Base-by-base conservation (phyloP, 2,797 vertebrate species). In the Heliangelus exortis region DNA sequence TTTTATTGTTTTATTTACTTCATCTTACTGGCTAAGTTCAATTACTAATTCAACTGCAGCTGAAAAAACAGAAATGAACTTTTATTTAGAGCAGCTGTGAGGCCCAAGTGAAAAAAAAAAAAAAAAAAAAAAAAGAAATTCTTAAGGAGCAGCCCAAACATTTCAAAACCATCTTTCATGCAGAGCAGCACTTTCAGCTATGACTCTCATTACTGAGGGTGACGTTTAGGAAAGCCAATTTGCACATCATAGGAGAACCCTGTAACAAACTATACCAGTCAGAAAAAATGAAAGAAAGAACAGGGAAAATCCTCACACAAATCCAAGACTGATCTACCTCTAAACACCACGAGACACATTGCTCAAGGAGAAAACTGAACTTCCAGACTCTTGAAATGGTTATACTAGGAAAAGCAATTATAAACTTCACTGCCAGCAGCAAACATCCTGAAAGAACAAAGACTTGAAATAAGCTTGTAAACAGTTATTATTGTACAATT, bases 181-280 rank as follows among this genome's bases (percentile, higher is more conserved):
- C 0, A 15, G 17, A 26, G 22, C 47, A 80, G 50, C 0, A 0
- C 41, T 74, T 45, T 31, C 65, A 74, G 63, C 39, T 34, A 26
- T 0, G 23, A 22, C 7, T 21, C 55, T 26, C 5, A 1, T 16
- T 19, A 20, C 0, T 4, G 13, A 81, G 22, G 21, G 31, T 12
- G n/a, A 11, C 4, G 2, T 9, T 54, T 26, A 62, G n/a, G 20
- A 69, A 78, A 47, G 51, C 4, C 29, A 4, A 55, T n/a, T 20
- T 48, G 43, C 34, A 84, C 2, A 1, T 50, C 29, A 11, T 1
- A 0, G 1, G 23, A 73, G n/a, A 89, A 59, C 20, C n/a, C 66
- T 39, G 47, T 3, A 31, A 45, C 20, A 48, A 55, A 59, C 33
- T 16, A 16, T 2, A 47, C 5, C 23, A 28, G 25, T 21, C 25